Evolutionary conservation across 2,113 vertebrate genomes (phyloP), one percentile per base, ranked within the genome.

Genomic region (Caranx melampygus): DNA sequence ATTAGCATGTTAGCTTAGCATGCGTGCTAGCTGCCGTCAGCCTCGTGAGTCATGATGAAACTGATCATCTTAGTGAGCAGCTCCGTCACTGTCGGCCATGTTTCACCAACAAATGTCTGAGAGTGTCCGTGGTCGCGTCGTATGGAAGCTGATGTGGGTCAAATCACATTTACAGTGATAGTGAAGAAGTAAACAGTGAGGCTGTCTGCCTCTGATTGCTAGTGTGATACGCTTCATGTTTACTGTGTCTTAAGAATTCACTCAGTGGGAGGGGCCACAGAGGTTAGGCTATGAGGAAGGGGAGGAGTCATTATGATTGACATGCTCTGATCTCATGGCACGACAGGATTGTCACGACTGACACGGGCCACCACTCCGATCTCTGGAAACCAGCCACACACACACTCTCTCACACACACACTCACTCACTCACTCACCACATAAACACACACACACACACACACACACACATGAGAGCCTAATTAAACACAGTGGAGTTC

Each of bases 401-500:
- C 40, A 54, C n/a, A n/a, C n/a, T n/a, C n/a, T n/a, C n/a, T n/a
- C n/a, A 45, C 44, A 21, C n/a, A 45, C 44, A 37, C 65, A 51
- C 26, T 26, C 6, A 44, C 40, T 45, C 47, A 62, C 49, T 62
- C 47, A 45, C n/a, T 31, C 42, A 45, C 44, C 44, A 45, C 44
- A 37, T 47, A 51, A 37, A 51, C 47, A 10, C 8, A 47, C n/a
- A 45, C 44, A 37, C 65, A 51, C 49, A 63, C 51, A 69, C 49
- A 49, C 15, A 45, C 44, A 40, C 65, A 51, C 49, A 63, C 51
- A 69, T 42, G 7, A 9, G 20, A 44, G 35, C 45, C 42, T 71
- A 20, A 85, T 75, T 67, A 59, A 55, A 66, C 49, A 40, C 71
- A 79, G 59, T 64, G 54, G 35, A 74, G 76, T 66, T 84, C 78